Conservation (phyloP, 2,797 vertebrate genomes). For the Sebastes flavidus region DNA sequence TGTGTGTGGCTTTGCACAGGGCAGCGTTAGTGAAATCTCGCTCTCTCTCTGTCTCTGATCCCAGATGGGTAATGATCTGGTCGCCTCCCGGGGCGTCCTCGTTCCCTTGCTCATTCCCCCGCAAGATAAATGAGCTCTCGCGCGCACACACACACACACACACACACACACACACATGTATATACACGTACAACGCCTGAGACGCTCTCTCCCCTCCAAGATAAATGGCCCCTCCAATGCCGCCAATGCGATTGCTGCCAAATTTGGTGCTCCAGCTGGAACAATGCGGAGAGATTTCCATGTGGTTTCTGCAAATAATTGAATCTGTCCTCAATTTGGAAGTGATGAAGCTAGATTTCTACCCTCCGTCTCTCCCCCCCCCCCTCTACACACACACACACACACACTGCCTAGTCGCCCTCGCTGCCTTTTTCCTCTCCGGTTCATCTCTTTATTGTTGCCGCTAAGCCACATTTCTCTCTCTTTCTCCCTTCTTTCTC, state of each 20-base stretch:
- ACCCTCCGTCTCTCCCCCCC: not conserved
- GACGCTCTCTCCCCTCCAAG: constrained; percentile 75
- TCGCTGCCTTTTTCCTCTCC: constrained; percentile 24
- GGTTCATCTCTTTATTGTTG: constrained; percentile 28
- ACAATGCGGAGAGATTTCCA: constrained; percentile 80
- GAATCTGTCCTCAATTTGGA: constrained; percentile 85
- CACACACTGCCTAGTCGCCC: not conserved
- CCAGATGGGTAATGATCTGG: constrained; percentile 86
- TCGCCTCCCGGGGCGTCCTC: constrained; percentile 77
- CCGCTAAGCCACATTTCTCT: constrained; percentile 25
- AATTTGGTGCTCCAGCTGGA: constrained; percentile 84
- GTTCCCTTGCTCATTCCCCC: constrained; percentile 77
- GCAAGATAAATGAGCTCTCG: constrained; percentile 83
- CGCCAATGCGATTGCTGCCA: constrained; percentile 81
- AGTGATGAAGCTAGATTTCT: constrained; percentile 78
- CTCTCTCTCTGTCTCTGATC: constrained; percentile 71
- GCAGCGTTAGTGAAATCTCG: constrained; percentile 63
- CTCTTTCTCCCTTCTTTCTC: constrained; percentile 26
- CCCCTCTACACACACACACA: not conserved
- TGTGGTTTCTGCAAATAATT: constrained; percentile 82
- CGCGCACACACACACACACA: constrained; percentile 16
- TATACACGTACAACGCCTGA: constrained; percentile 29
- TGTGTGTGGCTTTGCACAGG: constrained; percentile 34
- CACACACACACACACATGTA: not conserved
- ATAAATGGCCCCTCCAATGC: constrained; percentile 83